A percentile compares a stretch with the other conserved stretches of the same genome.
Evolutionary conservation across 2,888 invertebrate species (phyloP).

Genomic region (Kuschelorhynchus macadamiae): DNA sequence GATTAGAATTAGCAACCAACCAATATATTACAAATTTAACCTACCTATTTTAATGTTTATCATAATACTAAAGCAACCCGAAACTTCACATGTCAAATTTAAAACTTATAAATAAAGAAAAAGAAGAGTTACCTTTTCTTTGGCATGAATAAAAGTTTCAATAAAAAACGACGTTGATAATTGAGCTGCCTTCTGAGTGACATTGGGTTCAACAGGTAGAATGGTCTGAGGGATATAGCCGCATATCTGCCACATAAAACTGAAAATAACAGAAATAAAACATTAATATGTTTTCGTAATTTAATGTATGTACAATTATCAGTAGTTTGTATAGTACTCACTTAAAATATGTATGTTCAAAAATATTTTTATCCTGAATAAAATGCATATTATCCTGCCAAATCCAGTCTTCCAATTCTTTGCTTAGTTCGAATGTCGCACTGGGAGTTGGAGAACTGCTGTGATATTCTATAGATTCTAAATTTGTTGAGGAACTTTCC

Average conservation of each 20-base stretch:
- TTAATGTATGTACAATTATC: too few relatives aligned
- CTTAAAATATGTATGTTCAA: conserved; percentile 96
- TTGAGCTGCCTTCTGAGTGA: conserved; percentile 88
- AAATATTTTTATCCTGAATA: conserved; percentile 94
- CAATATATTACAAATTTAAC: too few relatives aligned
- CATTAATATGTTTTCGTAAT: too few relatives aligned
- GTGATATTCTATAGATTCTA: conserved; percentile 56
- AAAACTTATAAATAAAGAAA: too few relatives aligned
- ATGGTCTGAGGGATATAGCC: conserved; percentile 93
- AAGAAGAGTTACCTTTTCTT: conserved; percentile 83
- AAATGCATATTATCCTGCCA: conserved; percentile 98
- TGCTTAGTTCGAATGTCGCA: conserved; percentile 74
- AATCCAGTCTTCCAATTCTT: conserved; percentile 94
- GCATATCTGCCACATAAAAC: conserved; percentile 97
- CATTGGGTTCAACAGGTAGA: conserved; percentile 81
- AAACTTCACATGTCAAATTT: too few relatives aligned
- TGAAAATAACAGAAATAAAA: conserved; percentile 65
- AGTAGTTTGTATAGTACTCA: conserved; percentile 70
- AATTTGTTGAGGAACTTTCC: conserved; percentile 61
- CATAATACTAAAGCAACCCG: too few relatives aligned
- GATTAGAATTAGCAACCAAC: too few relatives aligned
- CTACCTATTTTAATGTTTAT: too few relatives aligned
- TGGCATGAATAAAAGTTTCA: conserved; percentile 96
- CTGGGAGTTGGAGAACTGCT: conserved; percentile 48
- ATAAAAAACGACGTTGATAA: conserved; percentile 95